Conservation (phyloP, 1,140 invertebrate species). For the Drosophila ironensis region DNA sequence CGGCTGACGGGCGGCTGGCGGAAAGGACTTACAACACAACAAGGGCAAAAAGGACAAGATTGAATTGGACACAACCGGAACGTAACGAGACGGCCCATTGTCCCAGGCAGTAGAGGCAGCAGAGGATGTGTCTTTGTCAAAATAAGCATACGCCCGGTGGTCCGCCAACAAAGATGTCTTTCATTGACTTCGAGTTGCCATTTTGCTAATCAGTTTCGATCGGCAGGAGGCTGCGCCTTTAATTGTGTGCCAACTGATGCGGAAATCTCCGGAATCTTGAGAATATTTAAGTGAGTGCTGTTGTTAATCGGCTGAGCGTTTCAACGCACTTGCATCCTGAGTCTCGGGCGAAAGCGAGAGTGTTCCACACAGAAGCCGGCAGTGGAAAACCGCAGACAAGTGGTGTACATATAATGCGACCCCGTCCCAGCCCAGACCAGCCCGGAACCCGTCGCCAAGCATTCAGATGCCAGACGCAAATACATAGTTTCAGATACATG, state of each 20-base stretch:
- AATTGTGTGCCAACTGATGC: no score
- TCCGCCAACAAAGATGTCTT: not conserved
- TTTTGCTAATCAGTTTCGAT: not conserved
- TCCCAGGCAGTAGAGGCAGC: no score
- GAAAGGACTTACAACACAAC: not conserved
- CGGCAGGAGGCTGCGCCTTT: no score
- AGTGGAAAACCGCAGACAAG: slow-evolving; percentile 52
- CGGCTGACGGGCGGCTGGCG: no score
- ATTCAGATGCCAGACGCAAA: not conserved
- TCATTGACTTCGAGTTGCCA: not conserved
- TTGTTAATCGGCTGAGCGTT: no score
- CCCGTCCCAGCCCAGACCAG: not conserved
- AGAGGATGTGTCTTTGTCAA: no score
- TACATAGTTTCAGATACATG: not conserved
- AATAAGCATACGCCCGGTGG: slow-evolving; percentile 17
- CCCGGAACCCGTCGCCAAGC: slow-evolving; percentile 1
- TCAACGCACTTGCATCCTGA: slow-evolving; percentile 22
- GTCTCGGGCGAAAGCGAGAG: slow-evolving; percentile 51
- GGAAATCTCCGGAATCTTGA: no score
- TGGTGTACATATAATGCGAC: not conserved
- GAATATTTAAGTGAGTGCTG: no score
- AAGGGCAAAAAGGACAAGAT: not conserved
- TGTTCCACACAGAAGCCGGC: slow-evolving; percentile 44
- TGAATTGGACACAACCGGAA: slow-evolving; percentile 16
- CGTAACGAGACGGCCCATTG: no score